Percentiles rank a stretch among this genome's conserved stretches.
phyloP scores from a whole-genome alignment of 2,113 vertebrate genomes.

The Trematocara marginatum region DNA sequence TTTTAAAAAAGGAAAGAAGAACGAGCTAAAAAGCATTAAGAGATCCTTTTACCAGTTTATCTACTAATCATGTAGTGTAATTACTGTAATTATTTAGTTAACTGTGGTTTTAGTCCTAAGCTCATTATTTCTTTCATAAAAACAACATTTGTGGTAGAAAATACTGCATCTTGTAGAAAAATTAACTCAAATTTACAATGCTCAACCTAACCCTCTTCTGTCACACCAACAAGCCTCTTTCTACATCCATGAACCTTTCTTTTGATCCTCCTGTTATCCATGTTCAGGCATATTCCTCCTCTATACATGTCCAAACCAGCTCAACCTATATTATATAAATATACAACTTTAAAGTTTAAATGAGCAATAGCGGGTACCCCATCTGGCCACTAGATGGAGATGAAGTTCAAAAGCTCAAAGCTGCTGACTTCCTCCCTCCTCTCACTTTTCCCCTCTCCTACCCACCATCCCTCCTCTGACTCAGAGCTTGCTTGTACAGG shows the following conservation, averaged over 20 bases:
- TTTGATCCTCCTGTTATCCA: background rate
- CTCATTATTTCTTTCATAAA: background rate
- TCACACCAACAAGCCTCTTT: background rate
- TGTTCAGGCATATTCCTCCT: background rate
- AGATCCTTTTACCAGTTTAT: background rate
- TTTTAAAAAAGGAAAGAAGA: accelerated
- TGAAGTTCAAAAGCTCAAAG: background rate
- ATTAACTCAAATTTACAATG: background rate
- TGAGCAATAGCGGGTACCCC: background rate
- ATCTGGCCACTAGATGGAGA: slow-evolving; percentile 20
- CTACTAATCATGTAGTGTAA: background rate
- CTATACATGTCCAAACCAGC: background rate
- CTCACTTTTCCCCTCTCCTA: background rate
- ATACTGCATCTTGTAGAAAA: background rate
- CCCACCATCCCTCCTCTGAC: background rate
- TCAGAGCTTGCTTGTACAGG: slow-evolving; percentile 11
- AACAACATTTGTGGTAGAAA: background rate
- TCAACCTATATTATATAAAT: background rate
- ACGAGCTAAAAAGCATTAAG: accelerated
- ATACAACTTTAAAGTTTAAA: background rate
- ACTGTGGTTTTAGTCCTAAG: background rate
- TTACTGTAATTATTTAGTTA: background rate
- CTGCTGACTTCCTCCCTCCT: slow-evolving; percentile 3
- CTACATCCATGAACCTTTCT: background rate
- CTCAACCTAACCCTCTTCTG: background rate